Conservation (phyloP, 2,113 vertebrate species). For the Lamprotornis superbus region DNA sequence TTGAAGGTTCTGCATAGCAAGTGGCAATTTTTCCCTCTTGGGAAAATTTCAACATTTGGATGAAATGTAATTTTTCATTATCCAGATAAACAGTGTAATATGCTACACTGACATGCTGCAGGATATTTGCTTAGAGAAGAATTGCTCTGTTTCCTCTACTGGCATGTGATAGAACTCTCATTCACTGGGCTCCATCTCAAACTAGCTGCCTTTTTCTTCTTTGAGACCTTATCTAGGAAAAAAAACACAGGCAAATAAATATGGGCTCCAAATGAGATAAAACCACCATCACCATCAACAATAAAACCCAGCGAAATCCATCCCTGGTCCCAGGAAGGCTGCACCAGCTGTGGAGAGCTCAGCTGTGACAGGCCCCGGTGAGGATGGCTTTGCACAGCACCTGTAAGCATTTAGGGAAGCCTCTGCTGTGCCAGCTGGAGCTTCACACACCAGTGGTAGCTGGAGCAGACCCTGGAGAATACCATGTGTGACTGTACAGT, state of each 20-base stretch:
- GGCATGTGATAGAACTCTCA: not conserved
- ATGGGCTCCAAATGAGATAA: not conserved
- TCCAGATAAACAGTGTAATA: not conserved
- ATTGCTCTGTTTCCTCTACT: not conserved
- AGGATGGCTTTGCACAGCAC: not conserved
- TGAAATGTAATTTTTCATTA: not conserved
- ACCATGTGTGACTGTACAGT: not conserved
- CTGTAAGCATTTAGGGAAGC: slow-evolving; percentile 29
- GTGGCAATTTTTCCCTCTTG: not conserved
- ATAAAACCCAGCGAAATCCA: not conserved
- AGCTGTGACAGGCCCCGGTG: not conserved
- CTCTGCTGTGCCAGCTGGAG: slow-evolving; percentile 5
- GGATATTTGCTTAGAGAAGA: not conserved
- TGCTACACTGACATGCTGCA: not conserved
- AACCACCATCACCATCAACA: not conserved
- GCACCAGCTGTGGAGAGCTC: not conserved
- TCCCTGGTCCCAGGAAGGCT: not conserved
- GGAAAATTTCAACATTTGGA: not conserved
- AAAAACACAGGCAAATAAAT: not conserved
- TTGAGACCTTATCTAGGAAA: not conserved
- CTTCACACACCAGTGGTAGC: not conserved
- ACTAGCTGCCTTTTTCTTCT: not conserved
- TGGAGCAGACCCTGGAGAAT: not conserved
- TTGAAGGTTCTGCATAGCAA: not conserved
- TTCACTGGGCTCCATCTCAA: not conserved